Conservation (phyloP, 2,113 vertebrate species). For the Calidris pygmaea region DNA sequence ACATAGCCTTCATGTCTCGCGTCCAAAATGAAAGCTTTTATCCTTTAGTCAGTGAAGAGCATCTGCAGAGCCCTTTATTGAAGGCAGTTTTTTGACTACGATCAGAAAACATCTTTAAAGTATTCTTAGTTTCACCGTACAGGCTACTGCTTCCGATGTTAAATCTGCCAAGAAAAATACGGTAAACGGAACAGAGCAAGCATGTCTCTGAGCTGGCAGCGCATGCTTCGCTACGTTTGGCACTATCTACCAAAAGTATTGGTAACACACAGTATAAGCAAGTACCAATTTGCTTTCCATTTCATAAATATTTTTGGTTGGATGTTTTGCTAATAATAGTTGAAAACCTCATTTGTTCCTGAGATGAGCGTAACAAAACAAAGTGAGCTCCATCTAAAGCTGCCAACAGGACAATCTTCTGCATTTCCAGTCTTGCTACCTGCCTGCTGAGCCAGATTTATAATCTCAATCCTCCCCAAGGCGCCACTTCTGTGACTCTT, state of each 20-base stretch:
- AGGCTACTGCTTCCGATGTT: not conserved
- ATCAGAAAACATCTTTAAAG: not conserved
- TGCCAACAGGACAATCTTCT: not conserved
- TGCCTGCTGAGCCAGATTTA: not conserved
- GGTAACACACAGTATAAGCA: constrained; percentile 40
- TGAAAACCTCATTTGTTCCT: constrained; percentile 73
- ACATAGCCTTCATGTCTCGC: not conserved
- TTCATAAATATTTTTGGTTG: constrained; percentile 68
- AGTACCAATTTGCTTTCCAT: constrained; percentile 25
- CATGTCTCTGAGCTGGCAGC: constrained; percentile 52
- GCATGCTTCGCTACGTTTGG: constrained; percentile 51
- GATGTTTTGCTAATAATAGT: constrained; percentile 32
- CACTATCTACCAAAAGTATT: constrained; percentile 47
- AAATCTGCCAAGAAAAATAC: constrained; percentile 15
- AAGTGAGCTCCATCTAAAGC: constrained; percentile 16
- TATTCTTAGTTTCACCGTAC: not conserved
- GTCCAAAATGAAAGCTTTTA: not conserved
- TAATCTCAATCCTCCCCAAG: constrained; percentile 81
- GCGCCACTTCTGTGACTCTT: constrained; percentile 98
- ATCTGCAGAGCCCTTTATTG: not conserved
- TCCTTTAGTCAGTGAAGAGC: constrained; percentile 31
- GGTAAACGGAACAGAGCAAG: constrained; percentile 44
- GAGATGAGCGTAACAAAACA: constrained; percentile 67
- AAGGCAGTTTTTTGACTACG: not conserved
- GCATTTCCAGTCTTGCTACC: not conserved